These are phyloP conservation scores for Andrena cerasifolii DNA, from an alignment of 1,140 invertebrate species.

Conservation along the genomic window DNA sequence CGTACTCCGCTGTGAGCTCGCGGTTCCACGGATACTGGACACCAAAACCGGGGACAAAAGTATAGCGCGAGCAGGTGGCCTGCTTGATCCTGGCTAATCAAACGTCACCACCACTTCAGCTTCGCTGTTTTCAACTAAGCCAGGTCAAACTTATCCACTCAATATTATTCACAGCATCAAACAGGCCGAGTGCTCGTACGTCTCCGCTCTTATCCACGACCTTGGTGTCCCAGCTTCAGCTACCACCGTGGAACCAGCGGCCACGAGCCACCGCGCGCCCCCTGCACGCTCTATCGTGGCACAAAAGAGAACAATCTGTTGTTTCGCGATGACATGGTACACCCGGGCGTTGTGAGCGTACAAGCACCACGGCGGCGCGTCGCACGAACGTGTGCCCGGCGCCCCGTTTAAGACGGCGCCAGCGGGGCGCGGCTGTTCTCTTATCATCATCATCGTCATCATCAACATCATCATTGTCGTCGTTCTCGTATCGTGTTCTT, in stretches of 20 bases:
- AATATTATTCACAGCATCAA: too few relatives aligned
- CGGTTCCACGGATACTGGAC: neutral
- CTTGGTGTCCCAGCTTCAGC: too few relatives aligned
- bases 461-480: neutral
- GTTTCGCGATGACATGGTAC: neutral
- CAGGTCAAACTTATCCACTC: too few relatives aligned
- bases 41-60: neutral
- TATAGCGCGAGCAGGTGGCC: neutral
- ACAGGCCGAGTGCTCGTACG: too few relatives aligned
- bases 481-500: conserved; percentile 8
- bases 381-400: neutral
- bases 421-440: neutral
- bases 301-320: conserved; percentile 17
- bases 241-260: neutral
- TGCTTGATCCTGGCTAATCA: too few relatives aligned
- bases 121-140: too few relatives aligned
- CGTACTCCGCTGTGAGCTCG: neutral
- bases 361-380: neutral
- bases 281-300: neutral
- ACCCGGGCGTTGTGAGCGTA: neutral
- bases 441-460: conserved; percentile 5
- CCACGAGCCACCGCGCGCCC: neutral
- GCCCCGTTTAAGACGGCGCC: neutral
- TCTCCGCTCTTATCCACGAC: too few relatives aligned
- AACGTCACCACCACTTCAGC: too few relatives aligned